These are phyloP conservation scores for Crambe crambe DNA, from an alignment of 37 sponge, comb jelly and placozoan genomes.

Conservation along the genomic window DNA sequence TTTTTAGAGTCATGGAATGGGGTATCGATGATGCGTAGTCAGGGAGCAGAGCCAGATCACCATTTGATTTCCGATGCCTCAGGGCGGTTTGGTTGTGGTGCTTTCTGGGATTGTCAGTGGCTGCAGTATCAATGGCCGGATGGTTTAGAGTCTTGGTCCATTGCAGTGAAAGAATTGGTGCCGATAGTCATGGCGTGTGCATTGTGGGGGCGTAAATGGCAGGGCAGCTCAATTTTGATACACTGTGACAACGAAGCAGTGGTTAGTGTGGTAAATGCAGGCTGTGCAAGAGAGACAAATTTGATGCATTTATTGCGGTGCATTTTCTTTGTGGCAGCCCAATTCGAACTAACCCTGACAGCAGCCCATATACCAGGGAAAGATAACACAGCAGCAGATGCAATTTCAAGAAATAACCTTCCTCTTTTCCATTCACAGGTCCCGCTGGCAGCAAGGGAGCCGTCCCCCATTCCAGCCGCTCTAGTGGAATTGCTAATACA, in stretches of 20 bases:
- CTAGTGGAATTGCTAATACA: constrained; percentile 5
- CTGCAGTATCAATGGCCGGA: too few relatives aligned
- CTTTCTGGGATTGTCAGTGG: constrained; percentile 29
- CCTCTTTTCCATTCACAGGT: constrained; percentile 22
- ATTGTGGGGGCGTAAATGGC: constrained; percentile 29
- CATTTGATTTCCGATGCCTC: constrained; percentile 48
- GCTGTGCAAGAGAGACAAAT: constrained; percentile 3
- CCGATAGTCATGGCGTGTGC: too few relatives aligned
- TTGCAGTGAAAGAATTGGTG: constrained; percentile 43
- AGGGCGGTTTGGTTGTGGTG: constrained; percentile 50
- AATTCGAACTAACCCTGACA: constrained; percentile 5
- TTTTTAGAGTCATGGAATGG: constrained; percentile 8
- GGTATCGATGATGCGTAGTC: constrained; percentile 17
- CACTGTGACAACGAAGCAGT: constrained; percentile 65
- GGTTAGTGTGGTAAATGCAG: constrained; percentile 11
- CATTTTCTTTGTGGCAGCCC: constrained; percentile 40
- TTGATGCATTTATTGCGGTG: constrained; percentile 51
- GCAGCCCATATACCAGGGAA: constrained; percentile 49
- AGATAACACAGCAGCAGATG: constrained; percentile 42
- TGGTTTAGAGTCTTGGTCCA: not conserved
- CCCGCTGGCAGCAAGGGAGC: not conserved
- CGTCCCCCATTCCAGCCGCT: constrained; percentile 2
- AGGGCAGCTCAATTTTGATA: constrained; percentile 6
- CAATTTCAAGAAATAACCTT: constrained; percentile 38
- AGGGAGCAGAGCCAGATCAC: not conserved